A percentile compares a stretch with the other conserved stretches of the same genome.
These are phyloP conservation scores for Gryllus bimaculatus DNA, from an alignment of 1,140 invertebrate genomes.

Conservation along the genomic window DNA sequence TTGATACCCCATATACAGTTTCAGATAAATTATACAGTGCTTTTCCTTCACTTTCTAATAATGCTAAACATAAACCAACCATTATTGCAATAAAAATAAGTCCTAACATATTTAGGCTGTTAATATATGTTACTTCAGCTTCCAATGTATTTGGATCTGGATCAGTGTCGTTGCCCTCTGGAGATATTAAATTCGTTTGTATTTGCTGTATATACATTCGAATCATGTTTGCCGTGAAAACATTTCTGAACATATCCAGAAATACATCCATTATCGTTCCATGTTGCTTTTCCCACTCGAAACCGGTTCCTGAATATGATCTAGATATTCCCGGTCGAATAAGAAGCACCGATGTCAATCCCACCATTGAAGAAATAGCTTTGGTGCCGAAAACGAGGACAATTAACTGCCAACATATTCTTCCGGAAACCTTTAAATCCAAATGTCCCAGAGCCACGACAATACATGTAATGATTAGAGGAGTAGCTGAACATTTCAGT, in stretches of 20 bases:
- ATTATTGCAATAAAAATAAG: neutral
- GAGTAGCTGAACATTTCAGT: neutral
- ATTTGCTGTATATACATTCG: neutral
- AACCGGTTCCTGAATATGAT: neutral
- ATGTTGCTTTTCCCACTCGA: neutral
- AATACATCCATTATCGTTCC: neutral
- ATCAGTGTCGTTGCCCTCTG: neutral
- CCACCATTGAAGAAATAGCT: neutral
- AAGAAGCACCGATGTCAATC: neutral
- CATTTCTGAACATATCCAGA: neutral
- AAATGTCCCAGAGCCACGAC: neutral
- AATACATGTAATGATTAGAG: neutral
- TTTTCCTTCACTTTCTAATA: neutral
- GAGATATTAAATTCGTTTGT: neutral
- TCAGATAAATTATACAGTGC: neutral
- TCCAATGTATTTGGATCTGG: neutral
- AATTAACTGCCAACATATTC: neutral
- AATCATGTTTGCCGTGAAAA: neutral
- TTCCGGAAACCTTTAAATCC: neutral
- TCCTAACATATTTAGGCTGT: neutral
- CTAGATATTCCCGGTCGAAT: neutral
- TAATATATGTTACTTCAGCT: neutral
- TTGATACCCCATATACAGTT: neutral
- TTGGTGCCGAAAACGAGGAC: neutral
- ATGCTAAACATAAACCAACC: neutral